Evolutionary conservation across 1,140 invertebrate genomes (phyloP).

Genomic region (Oryctes rhinoceros): DNA sequence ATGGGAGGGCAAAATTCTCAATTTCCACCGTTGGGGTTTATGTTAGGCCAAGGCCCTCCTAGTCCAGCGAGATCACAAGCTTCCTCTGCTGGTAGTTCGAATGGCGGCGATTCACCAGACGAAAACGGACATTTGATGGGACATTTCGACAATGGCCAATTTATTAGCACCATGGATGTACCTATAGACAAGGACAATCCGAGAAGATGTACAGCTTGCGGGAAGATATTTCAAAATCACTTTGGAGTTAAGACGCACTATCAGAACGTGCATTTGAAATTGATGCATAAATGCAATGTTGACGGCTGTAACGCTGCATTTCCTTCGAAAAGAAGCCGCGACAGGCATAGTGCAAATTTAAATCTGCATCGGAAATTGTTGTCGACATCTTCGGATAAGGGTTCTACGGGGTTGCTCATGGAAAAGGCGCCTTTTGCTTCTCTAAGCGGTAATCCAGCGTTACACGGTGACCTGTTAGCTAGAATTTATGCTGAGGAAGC

Average conservation of each 20-base stretch:
- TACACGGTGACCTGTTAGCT: constrained; percentile 82
- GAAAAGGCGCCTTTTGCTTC: constrained; percentile 63
- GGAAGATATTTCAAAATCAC: constrained; percentile 93
- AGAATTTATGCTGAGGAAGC: constrained; percentile 77
- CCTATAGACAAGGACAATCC: constrained; percentile 85
- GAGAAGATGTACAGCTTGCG: constrained; percentile 88
- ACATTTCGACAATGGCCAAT: constrained; percentile 76
- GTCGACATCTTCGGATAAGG: constrained; percentile 71
- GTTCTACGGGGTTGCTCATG: constrained; percentile 55
- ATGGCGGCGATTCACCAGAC: constrained; percentile 67
- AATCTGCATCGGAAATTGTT: constrained; percentile 90
- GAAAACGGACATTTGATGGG: constrained; percentile 70
- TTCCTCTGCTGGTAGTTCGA: constrained; percentile 66
- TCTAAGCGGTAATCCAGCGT: constrained; percentile 63
- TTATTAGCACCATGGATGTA: constrained; percentile 78
- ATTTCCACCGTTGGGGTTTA: constrained; percentile 60
- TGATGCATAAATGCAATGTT: constrained; percentile 95
- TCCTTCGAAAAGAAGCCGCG: constrained; percentile 91
- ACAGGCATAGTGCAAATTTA: constrained; percentile 91
- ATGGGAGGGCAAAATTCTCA: constrained; percentile 54
- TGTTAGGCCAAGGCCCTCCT: constrained; percentile 60
- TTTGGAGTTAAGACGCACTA: constrained; percentile 96
- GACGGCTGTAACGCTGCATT: constrained; percentile 97
- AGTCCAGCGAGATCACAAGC: constrained; percentile 68
- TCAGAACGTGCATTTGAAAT: constrained; percentile 93